Evolutionary conservation across 2,888 invertebrate species (phyloP).

Genomic region (Andrena chrysosceles): DNA sequence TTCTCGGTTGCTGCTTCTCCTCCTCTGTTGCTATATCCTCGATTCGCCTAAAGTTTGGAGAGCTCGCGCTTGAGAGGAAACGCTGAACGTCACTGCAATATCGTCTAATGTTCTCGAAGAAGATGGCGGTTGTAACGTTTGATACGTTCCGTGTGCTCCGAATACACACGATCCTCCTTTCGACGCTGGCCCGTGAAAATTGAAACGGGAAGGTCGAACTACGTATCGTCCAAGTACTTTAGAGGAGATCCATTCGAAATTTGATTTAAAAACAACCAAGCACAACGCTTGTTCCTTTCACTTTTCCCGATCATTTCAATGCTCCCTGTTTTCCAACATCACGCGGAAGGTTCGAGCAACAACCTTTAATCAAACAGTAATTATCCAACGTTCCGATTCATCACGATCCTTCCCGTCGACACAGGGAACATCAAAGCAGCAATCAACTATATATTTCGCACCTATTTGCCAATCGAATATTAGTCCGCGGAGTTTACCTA

Average conservation of each 20-base stretch:
- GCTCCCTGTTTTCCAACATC: no score
- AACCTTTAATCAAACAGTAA: conserved; percentile 51
- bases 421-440: conserved; percentile 42
- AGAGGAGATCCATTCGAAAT: not conserved
- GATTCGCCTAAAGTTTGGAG: conserved; percentile 78
- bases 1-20: conserved; percentile 61
- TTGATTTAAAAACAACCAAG: not conserved
- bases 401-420: conserved; percentile 34
- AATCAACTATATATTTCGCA: conserved; percentile 25
- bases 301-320: no score
- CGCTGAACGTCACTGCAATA: conserved; percentile 78
- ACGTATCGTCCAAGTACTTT: not conserved
- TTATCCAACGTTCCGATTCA: conserved; percentile 46
- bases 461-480: conserved; percentile 40
- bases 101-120: conserved; percentile 79
- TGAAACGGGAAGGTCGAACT: conserved; percentile 4
- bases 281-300: no score
- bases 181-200: conserved; percentile 30
- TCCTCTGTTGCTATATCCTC: conserved; percentile 64
- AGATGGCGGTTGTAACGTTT: conserved; percentile 74
- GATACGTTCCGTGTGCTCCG: conserved; percentile 55
- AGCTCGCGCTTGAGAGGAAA: conserved; percentile 76
- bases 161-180: conserved; percentile 52
- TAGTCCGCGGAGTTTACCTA: conserved; percentile 24
- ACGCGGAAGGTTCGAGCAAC: not conserved